These are phyloP conservation scores for Nasonia longicornis DNA, from an alignment of 1,140 invertebrate species.

Conservation along the genomic window DNA sequence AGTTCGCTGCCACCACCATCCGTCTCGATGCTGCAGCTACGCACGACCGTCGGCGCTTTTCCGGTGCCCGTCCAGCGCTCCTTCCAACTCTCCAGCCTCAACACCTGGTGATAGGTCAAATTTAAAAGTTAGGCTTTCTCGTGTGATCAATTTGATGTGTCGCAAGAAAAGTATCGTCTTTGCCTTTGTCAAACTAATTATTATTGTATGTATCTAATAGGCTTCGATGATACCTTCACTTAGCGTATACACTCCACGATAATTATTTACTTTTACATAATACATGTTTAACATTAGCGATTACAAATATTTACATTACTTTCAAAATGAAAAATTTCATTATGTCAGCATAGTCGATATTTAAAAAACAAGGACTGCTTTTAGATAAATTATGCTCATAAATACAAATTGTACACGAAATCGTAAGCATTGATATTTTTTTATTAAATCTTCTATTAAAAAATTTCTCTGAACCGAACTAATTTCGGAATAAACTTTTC, in stretches of 20 bases:
- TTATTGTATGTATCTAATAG: background rate
- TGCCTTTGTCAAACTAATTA: background rate
- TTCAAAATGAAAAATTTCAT: no score
- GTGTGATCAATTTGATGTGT: background rate
- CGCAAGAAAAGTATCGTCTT: background rate
- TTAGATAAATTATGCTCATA: no score
- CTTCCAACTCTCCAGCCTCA: slow-evolving; percentile 76
- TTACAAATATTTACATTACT: background rate
- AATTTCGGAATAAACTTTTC: background rate
- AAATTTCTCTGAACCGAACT: background rate
- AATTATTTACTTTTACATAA: background rate
- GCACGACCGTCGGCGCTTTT: slow-evolving; percentile 54
- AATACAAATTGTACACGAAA: no score
- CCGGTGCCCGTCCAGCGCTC: slow-evolving; percentile 63
- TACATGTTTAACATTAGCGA: background rate
- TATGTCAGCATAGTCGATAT: no score
- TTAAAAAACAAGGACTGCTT: no score
- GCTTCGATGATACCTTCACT: background rate
- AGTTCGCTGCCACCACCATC: slow-evolving; percentile 64
- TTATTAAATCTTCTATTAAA: no score
- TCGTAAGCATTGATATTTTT: no score
- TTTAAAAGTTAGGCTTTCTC: background rate
- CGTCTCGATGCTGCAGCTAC: slow-evolving; percentile 68
- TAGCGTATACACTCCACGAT: background rate
- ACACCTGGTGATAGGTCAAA: slow-evolving; percentile 66